These are phyloP conservation scores for Parazoanthus atlanticus DNA, from an alignment of 92 coral and sea anemone species.

Conservation along the genomic window DNA sequence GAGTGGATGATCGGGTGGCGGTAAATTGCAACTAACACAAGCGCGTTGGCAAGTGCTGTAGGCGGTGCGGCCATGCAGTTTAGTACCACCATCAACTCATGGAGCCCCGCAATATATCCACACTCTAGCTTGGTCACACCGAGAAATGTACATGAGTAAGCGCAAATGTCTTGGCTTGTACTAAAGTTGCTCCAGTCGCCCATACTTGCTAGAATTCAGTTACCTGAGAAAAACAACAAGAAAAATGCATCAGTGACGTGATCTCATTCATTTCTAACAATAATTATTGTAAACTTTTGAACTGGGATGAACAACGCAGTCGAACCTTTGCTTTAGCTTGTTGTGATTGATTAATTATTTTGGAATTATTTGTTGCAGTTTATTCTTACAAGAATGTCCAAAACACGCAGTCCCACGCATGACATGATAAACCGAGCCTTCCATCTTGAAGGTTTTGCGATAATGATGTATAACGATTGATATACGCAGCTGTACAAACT, in stretches of 20 bases:
- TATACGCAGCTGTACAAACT: not conserved
- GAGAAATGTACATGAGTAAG: conserved; percentile 31
- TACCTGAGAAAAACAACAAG: not conserved
- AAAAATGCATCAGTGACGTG: not conserved
- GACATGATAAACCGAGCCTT: not conserved
- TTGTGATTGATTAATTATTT: not conserved
- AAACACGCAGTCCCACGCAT: not conserved
- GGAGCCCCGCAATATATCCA: conserved; percentile 8
- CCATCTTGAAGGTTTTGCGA: not conserved
- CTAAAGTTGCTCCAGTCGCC: not conserved
- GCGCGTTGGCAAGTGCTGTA: conserved; percentile 28
- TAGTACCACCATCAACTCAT: conserved; percentile 11
- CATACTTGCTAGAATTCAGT: not conserved
- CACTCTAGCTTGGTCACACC: conserved; percentile 29
- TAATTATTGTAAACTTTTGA: not conserved
- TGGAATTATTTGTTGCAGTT: not conserved
- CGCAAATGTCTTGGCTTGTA: not conserved
- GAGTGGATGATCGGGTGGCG: conserved; percentile 28
- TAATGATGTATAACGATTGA: conserved; percentile 9
- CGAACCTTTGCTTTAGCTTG: not conserved
- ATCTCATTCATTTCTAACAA: not conserved
- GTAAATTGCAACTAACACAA: conserved; percentile 30
- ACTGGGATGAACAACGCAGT: not conserved
- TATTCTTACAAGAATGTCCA: not conserved
- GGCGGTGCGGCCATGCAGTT: conserved; percentile 15